These are phyloP conservation scores for Apomyelois bistriatella DNA, from an alignment of 2,888 invertebrate genomes.

Conservation along the genomic window DNA sequence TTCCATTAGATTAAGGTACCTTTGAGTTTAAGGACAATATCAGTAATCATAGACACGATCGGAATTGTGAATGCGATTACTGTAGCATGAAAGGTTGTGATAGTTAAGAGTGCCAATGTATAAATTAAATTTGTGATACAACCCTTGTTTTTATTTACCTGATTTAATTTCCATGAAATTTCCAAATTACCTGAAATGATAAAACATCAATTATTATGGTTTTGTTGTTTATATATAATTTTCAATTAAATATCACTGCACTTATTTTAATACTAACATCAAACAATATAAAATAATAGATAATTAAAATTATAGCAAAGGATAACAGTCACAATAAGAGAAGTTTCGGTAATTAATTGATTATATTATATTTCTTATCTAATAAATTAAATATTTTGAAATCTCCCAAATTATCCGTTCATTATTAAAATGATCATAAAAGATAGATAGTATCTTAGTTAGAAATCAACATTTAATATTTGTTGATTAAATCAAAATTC, in stretches of 20 bases:
- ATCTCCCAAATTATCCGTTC: no score
- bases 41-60: slow-evolving; percentile 67
- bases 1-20: slow-evolving; percentile 24
- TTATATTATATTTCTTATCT: no score
- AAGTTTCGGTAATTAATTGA: no score
- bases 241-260: no score
- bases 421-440: no score
- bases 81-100: slow-evolving; percentile 46
- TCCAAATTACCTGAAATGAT: slow-evolving; percentile 15
- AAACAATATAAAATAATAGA: no score
- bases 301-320: no score
- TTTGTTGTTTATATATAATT: no score
- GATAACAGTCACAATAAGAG: no score
- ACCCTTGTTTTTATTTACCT: slow-evolving; percentile 23
- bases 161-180: not conserved
- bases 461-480: not conserved
- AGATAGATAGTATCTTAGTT: not conserved
- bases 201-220: not conserved
- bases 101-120: slow-evolving; percentile 41
- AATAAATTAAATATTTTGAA: no score
- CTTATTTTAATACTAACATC: no score
- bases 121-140: slow-evolving; percentile 38
- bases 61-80: slow-evolving; percentile 65
- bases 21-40: slow-evolving; percentile 28
- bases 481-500: not conserved